phyloP scores from a whole-genome alignment of 2,113 vertebrate species.

The Dolichallabes microphthalmus region DNA sequence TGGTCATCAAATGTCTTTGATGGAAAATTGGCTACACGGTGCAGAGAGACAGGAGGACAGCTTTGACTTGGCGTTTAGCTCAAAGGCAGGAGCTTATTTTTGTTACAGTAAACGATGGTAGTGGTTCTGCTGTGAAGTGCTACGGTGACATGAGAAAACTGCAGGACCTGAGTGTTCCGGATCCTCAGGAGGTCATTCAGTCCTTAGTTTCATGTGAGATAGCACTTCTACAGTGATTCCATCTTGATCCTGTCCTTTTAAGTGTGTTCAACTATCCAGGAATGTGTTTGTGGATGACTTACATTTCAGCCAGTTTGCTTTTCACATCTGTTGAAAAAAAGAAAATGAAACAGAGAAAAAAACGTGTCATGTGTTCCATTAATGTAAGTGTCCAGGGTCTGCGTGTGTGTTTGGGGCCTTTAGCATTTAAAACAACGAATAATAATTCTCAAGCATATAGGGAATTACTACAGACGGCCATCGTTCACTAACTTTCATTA shows the following conservation, averaged over 20 bases:
- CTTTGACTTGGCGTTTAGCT: conserved; percentile 69
- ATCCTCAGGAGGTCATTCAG: conserved; percentile 50
- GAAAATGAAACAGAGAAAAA: conserved; percentile 16
- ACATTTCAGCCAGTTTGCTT: conserved; percentile 9
- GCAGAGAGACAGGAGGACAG: conserved; percentile 55
- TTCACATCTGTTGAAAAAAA: conserved; percentile 26
- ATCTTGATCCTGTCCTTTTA: conserved; percentile 16
- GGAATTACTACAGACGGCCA: not conserved
- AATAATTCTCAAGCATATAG: not conserved
- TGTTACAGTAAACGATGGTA: conserved; percentile 69
- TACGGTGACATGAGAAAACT: conserved; percentile 58
- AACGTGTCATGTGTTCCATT: not conserved
- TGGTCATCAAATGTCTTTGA: conserved; percentile 53
- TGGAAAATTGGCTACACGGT: conserved; percentile 47
- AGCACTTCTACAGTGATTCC: not conserved
- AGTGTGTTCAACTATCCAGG: conserved; percentile 22
- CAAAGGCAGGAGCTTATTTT: conserved; percentile 70
- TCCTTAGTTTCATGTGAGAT: conserved; percentile 1
- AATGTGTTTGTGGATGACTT: conserved; percentile 25
- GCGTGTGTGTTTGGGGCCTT: not conserved
- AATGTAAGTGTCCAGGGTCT: not conserved
- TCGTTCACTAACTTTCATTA: not conserved
- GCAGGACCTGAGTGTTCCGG: conserved; percentile 50
- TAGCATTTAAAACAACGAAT: not conserved
- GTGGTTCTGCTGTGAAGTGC: conserved; percentile 66